Evolutionary conservation across 2,888 invertebrate species (phyloP).

Genomic region (Cyrtodaria siliqua): DNA sequence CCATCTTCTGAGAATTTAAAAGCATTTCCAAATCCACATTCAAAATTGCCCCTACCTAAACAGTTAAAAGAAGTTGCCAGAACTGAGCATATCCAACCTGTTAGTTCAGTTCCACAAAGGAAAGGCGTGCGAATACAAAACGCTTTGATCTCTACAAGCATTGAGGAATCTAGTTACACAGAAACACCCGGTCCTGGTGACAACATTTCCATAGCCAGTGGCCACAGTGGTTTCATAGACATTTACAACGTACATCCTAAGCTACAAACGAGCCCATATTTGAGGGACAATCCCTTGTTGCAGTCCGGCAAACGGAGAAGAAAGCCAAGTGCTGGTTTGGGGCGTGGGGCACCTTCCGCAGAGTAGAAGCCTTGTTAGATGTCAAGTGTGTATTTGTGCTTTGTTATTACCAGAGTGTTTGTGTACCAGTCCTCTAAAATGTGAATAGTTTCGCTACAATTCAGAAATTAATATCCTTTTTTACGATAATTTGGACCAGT

Average conservation of each 20-base stretch:
- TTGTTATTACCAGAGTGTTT: conserved; percentile 58
- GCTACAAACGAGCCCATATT: conserved; percentile 44
- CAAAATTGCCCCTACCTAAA: too few species aligned
- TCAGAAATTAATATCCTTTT: too few species aligned
- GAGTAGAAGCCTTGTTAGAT: neutral
- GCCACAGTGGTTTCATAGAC: neutral
- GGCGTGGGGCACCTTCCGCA: neutral
- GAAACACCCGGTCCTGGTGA: too few species aligned
- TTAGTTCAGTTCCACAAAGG: too few species aligned
- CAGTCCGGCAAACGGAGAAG: conserved; percentile 39
- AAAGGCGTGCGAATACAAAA: conserved; percentile 45
- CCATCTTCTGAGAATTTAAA: too few species aligned
- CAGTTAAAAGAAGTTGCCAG: too few species aligned
- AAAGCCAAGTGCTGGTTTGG: conserved; percentile 24
- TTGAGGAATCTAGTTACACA: conserved; percentile 13
- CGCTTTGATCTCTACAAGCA: conserved; percentile 45
- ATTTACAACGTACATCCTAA: conserved; percentile 34
- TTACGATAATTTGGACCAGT: too few species aligned
- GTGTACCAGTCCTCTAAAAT: too few species aligned
- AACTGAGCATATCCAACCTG: too few species aligned
- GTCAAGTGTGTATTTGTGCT: conserved; percentile 40
- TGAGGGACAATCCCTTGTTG: conserved; percentile 48
- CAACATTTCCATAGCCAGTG: neutral
- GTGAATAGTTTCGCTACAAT: neutral
- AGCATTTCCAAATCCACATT: too few species aligned